Conservation (phyloP, 2,888 invertebrate genomes). For the Chloroclysta siterata region DNA sequence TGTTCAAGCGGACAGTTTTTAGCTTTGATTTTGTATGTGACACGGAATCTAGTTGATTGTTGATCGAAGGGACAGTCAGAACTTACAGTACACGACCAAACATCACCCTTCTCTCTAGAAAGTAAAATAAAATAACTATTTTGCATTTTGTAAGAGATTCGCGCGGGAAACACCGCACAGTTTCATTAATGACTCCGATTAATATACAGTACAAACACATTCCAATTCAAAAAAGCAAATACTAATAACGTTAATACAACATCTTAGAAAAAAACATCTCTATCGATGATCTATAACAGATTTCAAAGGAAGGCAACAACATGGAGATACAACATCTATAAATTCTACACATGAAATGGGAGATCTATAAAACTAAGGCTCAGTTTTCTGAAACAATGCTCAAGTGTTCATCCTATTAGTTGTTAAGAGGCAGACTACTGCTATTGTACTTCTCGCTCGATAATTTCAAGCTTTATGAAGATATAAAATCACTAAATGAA, state of each 20-base stretch:
- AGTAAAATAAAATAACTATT: background rate
- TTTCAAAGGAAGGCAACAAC: slow-evolving; percentile 6
- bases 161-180: slow-evolving; percentile 2
- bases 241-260: slow-evolving; percentile 25
- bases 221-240: slow-evolving; percentile 21
- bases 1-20: no score
- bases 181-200: slow-evolving; percentile 17
- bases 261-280: slow-evolving; percentile 27
- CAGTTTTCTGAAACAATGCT: background rate
- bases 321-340: slow-evolving; percentile 21
- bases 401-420: no score
- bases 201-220: slow-evolving; percentile 22
- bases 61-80: background rate
- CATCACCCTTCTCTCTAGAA: background rate
- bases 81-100: background rate
- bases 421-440: no score
- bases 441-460: no score
- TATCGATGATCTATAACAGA: slow-evolving; percentile 19
- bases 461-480: no score
- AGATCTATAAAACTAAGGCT: background rate
- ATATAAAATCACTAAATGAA: no score
- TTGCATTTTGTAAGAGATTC: slow-evolving; percentile 19
- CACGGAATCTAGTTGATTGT: no score
- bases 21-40: no score
- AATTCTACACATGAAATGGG: slow-evolving; percentile 12